Conservation (phyloP, 2,888 invertebrate genomes). For the Malacosoma neustria region DNA sequence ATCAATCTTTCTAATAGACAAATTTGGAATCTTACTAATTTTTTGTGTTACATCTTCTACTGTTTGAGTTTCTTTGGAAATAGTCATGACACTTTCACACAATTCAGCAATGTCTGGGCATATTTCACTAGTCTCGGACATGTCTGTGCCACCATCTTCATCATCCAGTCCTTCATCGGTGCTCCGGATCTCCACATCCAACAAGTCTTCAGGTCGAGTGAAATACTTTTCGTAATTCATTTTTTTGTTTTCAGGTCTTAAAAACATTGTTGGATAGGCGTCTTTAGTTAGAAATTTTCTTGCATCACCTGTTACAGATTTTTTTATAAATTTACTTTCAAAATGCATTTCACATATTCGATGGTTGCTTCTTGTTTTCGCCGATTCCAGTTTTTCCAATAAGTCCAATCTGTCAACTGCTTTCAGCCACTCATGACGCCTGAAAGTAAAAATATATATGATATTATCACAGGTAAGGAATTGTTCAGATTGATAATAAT, state of each 20-base stretch:
- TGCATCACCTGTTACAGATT: slow-evolving; percentile 4
- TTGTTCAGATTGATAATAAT: no score
- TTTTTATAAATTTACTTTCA: slow-evolving; percentile 9
- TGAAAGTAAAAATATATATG: neutral
- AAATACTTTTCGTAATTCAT: slow-evolving; percentile 1
- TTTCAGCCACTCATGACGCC: slow-evolving; percentile 10
- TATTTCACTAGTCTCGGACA: neutral
- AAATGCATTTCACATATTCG: slow-evolving; percentile 18
- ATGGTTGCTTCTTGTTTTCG: slow-evolving; percentile 13
- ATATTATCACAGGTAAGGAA: no score
- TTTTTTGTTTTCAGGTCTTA: neutral
- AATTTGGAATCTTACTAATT: neutral
- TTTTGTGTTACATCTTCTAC: neutral
- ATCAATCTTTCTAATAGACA: slow-evolving; percentile 12
- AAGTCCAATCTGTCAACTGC: slow-evolving; percentile 15
- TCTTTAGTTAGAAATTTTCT: slow-evolving; percentile 15
- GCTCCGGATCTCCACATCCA: neutral
- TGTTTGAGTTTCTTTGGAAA: slow-evolving; percentile 13
- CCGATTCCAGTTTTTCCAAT: slow-evolving; percentile 11
- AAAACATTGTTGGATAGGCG: slow-evolving; percentile 7
- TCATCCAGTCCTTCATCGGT: neutral
- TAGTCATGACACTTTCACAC: slow-evolving; percentile 17
- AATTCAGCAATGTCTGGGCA: slow-evolving; percentile 8
- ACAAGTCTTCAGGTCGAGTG: slow-evolving; percentile 2
- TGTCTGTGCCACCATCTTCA: neutral